phyloP scores from a whole-genome alignment of 2,797 vertebrate species.

The Cyprinella venusta region DNA sequence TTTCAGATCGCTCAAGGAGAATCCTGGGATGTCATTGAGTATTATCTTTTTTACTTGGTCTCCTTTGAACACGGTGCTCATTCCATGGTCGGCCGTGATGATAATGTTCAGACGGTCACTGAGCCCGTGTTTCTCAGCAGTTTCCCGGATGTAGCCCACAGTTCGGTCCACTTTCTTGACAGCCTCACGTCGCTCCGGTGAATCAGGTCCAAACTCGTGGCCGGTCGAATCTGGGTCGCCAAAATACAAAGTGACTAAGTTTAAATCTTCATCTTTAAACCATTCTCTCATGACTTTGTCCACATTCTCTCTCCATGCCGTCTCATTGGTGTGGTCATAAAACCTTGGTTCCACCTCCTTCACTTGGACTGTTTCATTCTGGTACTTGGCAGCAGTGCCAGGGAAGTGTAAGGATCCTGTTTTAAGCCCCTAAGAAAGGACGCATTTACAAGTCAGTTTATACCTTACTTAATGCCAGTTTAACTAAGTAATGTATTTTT shows the following conservation, averaged over 20 bases:
- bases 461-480: neutral
- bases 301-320: conserved; percentile 75
- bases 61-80: conserved; percentile 72
- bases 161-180: conserved; percentile 81
- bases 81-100: conserved; percentile 84
- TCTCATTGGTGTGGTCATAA: conserved; percentile 77
- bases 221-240: conserved; percentile 81
- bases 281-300: conserved; percentile 74
- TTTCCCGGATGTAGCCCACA: conserved; percentile 76
- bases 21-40: conserved; percentile 68
- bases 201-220: conserved; percentile 80
- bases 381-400: conserved; percentile 78
- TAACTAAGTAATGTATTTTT: neutral
- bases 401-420: conserved; percentile 85
- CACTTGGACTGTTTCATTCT: conserved; percentile 65
- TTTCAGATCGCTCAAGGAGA: conserved; percentile 76
- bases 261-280: conserved; percentile 71
- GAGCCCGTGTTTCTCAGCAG: conserved; percentile 62
- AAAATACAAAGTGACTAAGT: conserved; percentile 84
- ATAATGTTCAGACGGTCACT: conserved; percentile 76
- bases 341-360: conserved; percentile 68
- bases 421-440: conserved; percentile 78
- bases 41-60: conserved; percentile 65
- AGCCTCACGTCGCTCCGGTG: conserved; percentile 70
- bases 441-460: neutral